These are phyloP conservation scores for Lepidocyrtoides sp. DNA, from an alignment of 2,888 invertebrate species.

Conservation along the genomic window DNA sequence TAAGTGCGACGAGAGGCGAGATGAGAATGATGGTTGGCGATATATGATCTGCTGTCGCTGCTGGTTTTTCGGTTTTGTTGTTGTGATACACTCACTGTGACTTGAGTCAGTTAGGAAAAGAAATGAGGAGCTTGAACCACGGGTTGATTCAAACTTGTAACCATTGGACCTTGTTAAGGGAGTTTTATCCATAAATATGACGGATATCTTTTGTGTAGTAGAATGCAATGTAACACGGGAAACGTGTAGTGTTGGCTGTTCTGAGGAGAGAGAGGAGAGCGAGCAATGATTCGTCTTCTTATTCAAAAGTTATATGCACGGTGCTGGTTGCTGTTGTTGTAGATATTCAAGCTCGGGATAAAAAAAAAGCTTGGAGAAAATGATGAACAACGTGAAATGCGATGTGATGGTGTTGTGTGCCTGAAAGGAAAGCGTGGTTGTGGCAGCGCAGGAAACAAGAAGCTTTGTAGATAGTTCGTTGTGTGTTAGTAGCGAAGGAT, in stretches of 20 bases:
- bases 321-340: background rate
- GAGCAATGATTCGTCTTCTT: constrained; percentile 39
- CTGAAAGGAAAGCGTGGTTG: constrained; percentile 11
- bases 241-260: constrained; percentile 20
- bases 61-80: constrained; percentile 61
- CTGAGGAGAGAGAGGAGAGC: constrained; percentile 9
- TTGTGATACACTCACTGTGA: constrained; percentile 59
- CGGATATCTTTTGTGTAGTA: background rate
- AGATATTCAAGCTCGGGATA: constrained; percentile 41
- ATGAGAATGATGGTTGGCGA: constrained; percentile 49
- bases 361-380: constrained; percentile 35
- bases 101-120: constrained; percentile 51
- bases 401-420: background rate
- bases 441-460: constrained; percentile 57
- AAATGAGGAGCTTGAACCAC: constrained; percentile 61
- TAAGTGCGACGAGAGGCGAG: constrained; percentile 27
- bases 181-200: constrained; percentile 65
- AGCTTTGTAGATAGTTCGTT: background rate
- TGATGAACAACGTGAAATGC: constrained; percentile 29
- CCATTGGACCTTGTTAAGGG: constrained; percentile 53
- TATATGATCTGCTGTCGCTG: constrained; percentile 27
- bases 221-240: constrained; percentile 22
- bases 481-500: background rate
- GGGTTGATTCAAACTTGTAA: constrained; percentile 68
- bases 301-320: constrained; percentile 40